Base-by-base conservation (phyloP, 2,888 invertebrate genomes). In the Clunio marinus region DNA sequence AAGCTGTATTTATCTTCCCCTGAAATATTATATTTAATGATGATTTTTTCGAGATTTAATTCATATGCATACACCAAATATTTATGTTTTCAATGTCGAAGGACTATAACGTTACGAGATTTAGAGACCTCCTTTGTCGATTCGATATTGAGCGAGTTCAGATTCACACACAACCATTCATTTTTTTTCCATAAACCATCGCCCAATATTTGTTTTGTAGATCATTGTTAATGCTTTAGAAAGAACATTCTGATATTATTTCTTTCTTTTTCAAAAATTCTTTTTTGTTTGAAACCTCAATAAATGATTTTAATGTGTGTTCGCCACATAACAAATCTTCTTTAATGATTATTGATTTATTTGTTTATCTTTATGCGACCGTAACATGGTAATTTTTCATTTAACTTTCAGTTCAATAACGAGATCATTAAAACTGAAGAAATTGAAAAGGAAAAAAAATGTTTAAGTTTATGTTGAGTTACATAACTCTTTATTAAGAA, bases 281-380 rank as follows among this genome's bases (percentile, higher is more conserved):
- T 17, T 32, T 32, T 7, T 7, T 32, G 32, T 4, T 22, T 51
- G 3, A 17, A 51, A 51, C 17, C 13, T 17, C 20, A 51, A 51
- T 51, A 51, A 51, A 22, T 17, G 20, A 22, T 4, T 45, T 45
- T 45, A 45, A 45, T 45, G 45, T 45, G 45, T 45, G 8, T 51
- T 65, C 20, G 28, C 63, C 63, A 65, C 63, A 65, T 15, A 65
- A 65, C 63, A 65, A 65, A 65, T 65, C 63, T 65, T 27, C 24
- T 65, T 65, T 65, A 65, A 65, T 65, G 63, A 65, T 65, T 65
- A 65, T 65, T 65, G 63, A 65, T 65, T 65, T 51, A 51, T 22
- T 51, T 22, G 51, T 22, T 22, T 65, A 25, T 41, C 37, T 65
- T 62, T 62, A 13, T 46, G 46, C 46, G 63, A 46, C 63, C 45